phyloP scores from a whole-genome alignment of 2,797 vertebrate species.

The Myiotriccus ornatus region DNA sequence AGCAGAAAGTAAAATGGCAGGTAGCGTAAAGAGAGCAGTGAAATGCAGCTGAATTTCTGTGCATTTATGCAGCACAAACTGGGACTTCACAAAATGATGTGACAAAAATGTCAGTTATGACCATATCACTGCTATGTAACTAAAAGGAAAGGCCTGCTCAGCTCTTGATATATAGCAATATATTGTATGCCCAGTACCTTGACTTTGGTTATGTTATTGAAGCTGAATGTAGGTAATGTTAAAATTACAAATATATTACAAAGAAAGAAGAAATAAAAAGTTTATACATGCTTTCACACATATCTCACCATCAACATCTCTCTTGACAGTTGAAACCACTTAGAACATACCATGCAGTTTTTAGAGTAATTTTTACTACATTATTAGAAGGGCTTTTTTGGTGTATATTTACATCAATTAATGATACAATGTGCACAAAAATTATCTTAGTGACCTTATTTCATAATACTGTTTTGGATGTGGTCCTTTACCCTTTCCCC shows the following conservation, averaged over 20 bases:
- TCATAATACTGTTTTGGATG: not conserved
- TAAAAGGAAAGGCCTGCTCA: not conserved
- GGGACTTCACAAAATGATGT: not conserved
- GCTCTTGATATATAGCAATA: not conserved
- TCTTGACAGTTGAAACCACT: not conserved
- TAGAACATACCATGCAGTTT: not conserved
- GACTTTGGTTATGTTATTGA: not conserved
- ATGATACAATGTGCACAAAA: not conserved
- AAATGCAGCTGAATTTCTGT: slow-evolving; percentile 38
- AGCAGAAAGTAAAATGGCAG: slow-evolving; percentile 1
- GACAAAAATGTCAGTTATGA: slow-evolving; percentile 53
- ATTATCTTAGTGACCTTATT: not conserved
- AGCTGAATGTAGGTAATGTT: not conserved
- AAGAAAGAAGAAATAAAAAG: not conserved
- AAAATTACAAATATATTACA: not conserved
- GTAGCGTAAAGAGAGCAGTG: not conserved
- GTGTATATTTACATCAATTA: not conserved
- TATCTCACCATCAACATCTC: not conserved
- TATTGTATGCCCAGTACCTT: not conserved
- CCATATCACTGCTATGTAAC: not conserved
- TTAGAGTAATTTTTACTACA: not conserved
- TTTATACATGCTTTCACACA: not conserved
- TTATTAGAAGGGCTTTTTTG: not conserved
- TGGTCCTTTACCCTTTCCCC: accelerated
- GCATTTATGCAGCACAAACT: slow-evolving; percentile 22